These are phyloP conservation scores for Acholoe squamosa DNA, from an alignment of 2,888 invertebrate genomes.

Conservation along the genomic window DNA sequence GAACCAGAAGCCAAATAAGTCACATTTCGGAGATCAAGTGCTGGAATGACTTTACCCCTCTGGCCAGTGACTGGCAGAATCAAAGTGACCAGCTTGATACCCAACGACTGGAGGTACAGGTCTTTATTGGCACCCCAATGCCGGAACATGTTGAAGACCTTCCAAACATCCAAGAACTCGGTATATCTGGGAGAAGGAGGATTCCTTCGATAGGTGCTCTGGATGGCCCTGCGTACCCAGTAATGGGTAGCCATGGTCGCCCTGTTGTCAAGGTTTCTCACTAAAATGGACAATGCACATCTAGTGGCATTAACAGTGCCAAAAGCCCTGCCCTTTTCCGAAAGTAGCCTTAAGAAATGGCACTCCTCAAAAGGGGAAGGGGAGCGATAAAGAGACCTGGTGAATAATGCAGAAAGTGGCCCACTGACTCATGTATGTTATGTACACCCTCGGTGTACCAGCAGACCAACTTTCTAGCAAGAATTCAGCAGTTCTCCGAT, in stretches of 20 bases:
- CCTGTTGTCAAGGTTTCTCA: neutral
- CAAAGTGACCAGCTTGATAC: neutral
- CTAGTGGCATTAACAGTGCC: neutral
- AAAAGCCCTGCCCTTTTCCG: neutral
- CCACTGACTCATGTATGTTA: too few species aligned
- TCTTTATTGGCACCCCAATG: neutral
- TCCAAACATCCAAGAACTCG: neutral
- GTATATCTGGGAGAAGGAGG: slow-evolving; percentile 8
- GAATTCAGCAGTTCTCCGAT: neutral
- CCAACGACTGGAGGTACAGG: neutral
- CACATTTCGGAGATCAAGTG: neutral
- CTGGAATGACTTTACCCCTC: neutral
- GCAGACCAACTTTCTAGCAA: neutral
- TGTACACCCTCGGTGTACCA: neutral
- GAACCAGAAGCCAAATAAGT: too few species aligned
- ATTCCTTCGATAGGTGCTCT: neutral
- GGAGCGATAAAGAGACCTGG: too few species aligned
- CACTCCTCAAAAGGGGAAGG: neutral
- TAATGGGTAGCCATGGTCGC: neutral
- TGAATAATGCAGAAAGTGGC: too few species aligned
- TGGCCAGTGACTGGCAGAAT: neutral
- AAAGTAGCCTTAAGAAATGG: neutral
- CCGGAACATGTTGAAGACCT: neutral
- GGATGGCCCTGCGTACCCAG: neutral
- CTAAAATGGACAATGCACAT: neutral